These are phyloP conservation scores for Brachyalestes nurse DNA, from an alignment of 2,797 vertebrate species.

Conservation along the genomic window DNA sequence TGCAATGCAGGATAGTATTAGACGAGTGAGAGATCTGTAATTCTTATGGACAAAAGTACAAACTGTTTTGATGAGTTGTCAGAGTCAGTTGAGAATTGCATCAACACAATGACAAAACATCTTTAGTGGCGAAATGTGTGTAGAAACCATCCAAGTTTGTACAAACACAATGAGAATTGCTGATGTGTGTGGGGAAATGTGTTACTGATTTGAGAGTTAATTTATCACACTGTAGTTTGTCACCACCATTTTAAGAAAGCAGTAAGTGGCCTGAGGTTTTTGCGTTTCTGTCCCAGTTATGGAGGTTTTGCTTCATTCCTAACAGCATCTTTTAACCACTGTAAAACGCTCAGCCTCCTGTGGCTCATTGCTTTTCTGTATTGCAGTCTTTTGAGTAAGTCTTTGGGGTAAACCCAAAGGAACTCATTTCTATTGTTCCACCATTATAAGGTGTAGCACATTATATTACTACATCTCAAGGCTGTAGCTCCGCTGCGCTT, in stretches of 20 bases:
- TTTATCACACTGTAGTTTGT: background rate
- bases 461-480: background rate
- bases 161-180: no score
- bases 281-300: no score
- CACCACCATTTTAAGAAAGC: background rate
- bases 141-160: no score
- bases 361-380: background rate
- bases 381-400: background rate
- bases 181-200: no score
- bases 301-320: background rate
- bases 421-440: background rate
- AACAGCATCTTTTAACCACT: background rate
- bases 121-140: no score
- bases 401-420: background rate
- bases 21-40: no score
- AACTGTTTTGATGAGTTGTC: no score
- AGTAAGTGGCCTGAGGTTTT: background rate
- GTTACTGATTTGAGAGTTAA: background rate
- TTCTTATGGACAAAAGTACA: no score
- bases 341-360: background rate
- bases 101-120: no score
- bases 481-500: no score
- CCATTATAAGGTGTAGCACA: background rate
- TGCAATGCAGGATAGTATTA: no score
- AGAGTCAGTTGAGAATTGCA: no score